phyloP scores from a whole-genome alignment of 2,797 vertebrate genomes.

The Gobionotothen gibberifrons region DNA sequence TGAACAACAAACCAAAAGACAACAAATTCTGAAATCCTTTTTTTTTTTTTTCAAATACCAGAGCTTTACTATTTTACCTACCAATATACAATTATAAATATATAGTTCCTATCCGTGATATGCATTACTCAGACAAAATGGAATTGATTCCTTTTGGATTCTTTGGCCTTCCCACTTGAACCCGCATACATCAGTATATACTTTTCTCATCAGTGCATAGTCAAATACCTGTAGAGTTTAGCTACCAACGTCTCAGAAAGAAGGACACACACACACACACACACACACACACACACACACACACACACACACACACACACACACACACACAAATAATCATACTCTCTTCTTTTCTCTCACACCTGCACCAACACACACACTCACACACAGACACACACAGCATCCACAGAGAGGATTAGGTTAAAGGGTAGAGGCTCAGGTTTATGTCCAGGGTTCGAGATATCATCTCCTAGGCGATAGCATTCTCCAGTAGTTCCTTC shows the following conservation, averaged over 20 bases:
- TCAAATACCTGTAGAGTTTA: constrained; percentile 71
- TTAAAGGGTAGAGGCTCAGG: constrained; percentile 74
- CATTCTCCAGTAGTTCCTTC: constrained; percentile 86
- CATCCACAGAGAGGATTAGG: constrained; percentile 50
- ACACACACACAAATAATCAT: constrained; percentile 17
- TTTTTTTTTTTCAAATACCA: constrained; percentile 42
- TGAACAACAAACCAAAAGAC: constrained; percentile 58
- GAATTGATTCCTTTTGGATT: constrained; percentile 67
- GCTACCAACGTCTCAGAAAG: constrained; percentile 71
- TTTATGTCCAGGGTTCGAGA: constrained; percentile 48
- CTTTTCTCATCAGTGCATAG: constrained; percentile 77
- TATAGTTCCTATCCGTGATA: constrained; percentile 71
- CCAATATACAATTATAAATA: constrained; percentile 78
- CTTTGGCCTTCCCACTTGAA: constrained; percentile 71
- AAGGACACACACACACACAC: constrained; percentile 38
- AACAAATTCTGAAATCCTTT: constrained; percentile 59
- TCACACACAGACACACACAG: constrained; percentile 48
- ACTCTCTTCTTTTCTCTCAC: too few relatives aligned
- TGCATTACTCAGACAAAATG: constrained; percentile 66
- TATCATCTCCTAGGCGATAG: constrained; percentile 80
- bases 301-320: background rate
- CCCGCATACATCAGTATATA: constrained; percentile 48
- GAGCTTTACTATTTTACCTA: constrained; percentile 65
- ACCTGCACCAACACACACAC: background rate
- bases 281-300: constrained; percentile 20